Evolutionary conservation across 2,888 invertebrate genomes (phyloP).

Genomic region (Mellilla xanthometata): DNA sequence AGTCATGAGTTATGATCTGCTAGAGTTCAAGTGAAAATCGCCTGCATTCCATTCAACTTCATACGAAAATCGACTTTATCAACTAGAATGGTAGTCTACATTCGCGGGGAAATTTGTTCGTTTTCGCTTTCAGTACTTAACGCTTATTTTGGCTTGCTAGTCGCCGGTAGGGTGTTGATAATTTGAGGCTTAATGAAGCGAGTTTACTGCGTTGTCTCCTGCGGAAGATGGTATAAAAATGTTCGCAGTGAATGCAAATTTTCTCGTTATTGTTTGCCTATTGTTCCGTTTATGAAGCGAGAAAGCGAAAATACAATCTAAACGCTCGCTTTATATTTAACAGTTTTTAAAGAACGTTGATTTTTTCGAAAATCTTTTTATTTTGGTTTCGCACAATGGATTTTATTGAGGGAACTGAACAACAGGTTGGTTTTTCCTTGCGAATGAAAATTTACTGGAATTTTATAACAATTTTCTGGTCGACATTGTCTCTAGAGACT

Average conservation of each 20-base stretch:
- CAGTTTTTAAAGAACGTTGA: conserved; percentile 34
- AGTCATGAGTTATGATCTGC: conserved; percentile 69
- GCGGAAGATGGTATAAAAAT: conserved; percentile 73
- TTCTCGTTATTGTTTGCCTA: conserved; percentile 76
- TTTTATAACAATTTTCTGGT: neutral
- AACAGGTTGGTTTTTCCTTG: conserved; percentile 9
- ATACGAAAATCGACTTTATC: conserved; percentile 58
- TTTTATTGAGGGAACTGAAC: conserved; percentile 5
- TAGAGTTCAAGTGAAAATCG: conserved; percentile 58
- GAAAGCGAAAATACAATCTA: conserved; percentile 51
- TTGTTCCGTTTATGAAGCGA: conserved; percentile 73
- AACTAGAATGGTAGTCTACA: conserved; percentile 39
- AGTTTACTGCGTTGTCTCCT: conserved; percentile 64
- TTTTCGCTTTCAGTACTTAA: conserved; percentile 49
- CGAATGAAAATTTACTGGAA: neutral
- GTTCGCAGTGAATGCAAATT: conserved; percentile 72
- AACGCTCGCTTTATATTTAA: conserved; percentile 37
- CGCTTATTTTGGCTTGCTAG: conserved; percentile 67
- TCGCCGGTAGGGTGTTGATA: conserved; percentile 66
- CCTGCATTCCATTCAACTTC: conserved; percentile 46
- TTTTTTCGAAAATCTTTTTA: conserved; percentile 16
- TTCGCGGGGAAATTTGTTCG: conserved; percentile 37
- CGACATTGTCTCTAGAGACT: too few relatives aligned
- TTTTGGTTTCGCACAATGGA: conserved; percentile 12
- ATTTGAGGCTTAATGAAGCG: conserved; percentile 79